Percentiles rank a stretch among this genome's conserved stretches.
Conservation (phyloP, 1,140 invertebrate species). For the Meloidogyne exigua region DNA sequence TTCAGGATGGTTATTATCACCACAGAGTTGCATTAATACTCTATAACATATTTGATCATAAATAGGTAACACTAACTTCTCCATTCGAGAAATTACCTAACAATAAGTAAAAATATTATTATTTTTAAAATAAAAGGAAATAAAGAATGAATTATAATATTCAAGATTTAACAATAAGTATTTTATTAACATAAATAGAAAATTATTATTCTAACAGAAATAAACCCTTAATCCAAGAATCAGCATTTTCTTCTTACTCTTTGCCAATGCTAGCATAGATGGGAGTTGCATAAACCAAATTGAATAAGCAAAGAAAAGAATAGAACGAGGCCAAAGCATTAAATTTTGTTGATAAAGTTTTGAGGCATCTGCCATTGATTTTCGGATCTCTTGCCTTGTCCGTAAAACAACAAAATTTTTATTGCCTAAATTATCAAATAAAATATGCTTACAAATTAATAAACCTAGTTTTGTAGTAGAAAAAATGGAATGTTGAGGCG, state of each 20-base stretch:
- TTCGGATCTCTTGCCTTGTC: slow-evolving; percentile 65
- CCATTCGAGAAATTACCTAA: slow-evolving; percentile 47
- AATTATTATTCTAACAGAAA: not conserved
- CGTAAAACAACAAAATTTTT: slow-evolving; percentile 54
- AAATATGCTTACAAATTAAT: not conserved
- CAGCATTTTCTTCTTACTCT: slow-evolving; percentile 73
- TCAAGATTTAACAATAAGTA: too few relatives aligned
- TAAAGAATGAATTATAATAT: too few relatives aligned
- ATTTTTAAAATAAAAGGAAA: too few relatives aligned
- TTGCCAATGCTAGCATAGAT: slow-evolving; percentile 71
- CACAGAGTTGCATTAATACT: slow-evolving; percentile 96
- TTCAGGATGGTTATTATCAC: slow-evolving; percentile 85
- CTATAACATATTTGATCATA: slow-evolving; percentile 83
- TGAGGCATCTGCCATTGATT: slow-evolving; percentile 68
- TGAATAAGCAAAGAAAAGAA: slow-evolving; percentile 71
- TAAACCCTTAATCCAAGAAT: slow-evolving; percentile 48
- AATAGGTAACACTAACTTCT: slow-evolving; percentile 41
- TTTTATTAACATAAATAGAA: too few relatives aligned
- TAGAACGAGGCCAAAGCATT: slow-evolving; percentile 80
- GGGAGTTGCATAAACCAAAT: slow-evolving; percentile 96
- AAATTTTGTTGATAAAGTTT: slow-evolving; percentile 72
- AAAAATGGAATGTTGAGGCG: not conserved
- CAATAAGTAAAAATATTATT: too few relatives aligned
- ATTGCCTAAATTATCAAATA: slow-evolving; percentile 14
- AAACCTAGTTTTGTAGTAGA: not conserved